Evolutionary conservation across 1,140 invertebrate species (phyloP).

Genomic region (Meloidogyne exigua): DNA sequence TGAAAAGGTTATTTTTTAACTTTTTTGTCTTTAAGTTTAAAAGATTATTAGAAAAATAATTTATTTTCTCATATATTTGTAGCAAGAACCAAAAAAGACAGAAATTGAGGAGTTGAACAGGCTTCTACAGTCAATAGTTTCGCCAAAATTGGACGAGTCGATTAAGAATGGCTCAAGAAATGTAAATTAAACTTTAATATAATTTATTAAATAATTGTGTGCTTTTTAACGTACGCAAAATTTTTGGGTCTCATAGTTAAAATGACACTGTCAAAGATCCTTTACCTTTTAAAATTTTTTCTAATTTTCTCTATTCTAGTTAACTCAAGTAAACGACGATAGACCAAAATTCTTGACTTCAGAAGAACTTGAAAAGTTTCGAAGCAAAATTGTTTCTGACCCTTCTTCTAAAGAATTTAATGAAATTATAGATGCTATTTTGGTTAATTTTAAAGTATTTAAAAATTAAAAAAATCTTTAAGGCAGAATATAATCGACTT

Average conservation of each 20-base stretch:
- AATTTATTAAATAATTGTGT: too few species aligned
- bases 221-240: too few species aligned
- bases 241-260: too few species aligned
- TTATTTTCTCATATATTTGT: too few species aligned
- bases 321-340: background rate
- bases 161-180: too few species aligned
- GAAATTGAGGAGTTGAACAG: constrained; percentile 3
- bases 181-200: too few species aligned
- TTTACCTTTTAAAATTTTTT: too few species aligned
- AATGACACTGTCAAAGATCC: too few species aligned
- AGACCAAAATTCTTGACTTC: background rate
- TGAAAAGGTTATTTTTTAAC: constrained; percentile 7
- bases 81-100: background rate
- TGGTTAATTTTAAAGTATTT: background rate
- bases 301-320: too few species aligned
- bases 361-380: background rate
- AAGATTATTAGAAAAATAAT: too few species aligned
- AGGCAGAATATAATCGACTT: constrained; percentile 2
- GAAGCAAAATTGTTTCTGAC: background rate
- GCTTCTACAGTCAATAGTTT: background rate
- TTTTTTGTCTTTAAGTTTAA: background rate
- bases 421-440: background rate
- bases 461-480: background rate
- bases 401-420: background rate
- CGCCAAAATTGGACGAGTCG: background rate